phyloP scores from a whole-genome alignment of 2,888 invertebrate genomes.

The Dinocampus coccinellae region DNA sequence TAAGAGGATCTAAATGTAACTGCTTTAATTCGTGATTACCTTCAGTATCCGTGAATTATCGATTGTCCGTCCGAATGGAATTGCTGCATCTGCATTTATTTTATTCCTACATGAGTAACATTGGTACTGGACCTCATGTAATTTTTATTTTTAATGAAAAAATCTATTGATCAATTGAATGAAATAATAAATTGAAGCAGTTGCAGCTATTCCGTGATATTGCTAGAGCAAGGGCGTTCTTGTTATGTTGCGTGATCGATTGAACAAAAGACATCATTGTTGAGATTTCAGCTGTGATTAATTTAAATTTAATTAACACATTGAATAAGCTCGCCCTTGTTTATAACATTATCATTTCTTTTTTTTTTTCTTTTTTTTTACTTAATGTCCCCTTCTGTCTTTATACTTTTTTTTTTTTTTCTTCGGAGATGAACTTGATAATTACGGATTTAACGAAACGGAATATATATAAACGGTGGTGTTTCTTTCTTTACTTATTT shows the following conservation, averaged over 20 bases:
- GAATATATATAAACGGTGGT: slow-evolving; percentile 46
- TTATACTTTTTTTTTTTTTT: slow-evolving; percentile 14
- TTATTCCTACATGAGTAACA: neutral
- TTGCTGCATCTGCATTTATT: slow-evolving; percentile 6
- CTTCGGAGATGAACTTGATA: slow-evolving; percentile 39
- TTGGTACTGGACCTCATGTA: neutral
- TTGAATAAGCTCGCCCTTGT: neutral
- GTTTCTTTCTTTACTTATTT: slow-evolving; percentile 33
- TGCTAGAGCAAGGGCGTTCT: slow-evolving; percentile 23
- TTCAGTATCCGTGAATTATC: slow-evolving; percentile 16
- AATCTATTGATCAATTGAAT: neutral
- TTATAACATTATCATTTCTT: slow-evolving; percentile 5
- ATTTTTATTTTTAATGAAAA: neutral
- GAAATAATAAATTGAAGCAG: slow-evolving; percentile 1
- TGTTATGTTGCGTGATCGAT: neutral
- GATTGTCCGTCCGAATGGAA: slow-evolving; percentile 14
- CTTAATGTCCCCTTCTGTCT: neutral
- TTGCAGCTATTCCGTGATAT: slow-evolving; percentile 27
- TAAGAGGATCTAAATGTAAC: slow-evolving; percentile 87
- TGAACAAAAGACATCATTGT: neutral
- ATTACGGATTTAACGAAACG: slow-evolving; percentile 40
- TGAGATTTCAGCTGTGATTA: neutral
- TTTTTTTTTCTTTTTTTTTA: neutral
- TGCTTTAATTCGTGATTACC: slow-evolving; percentile 66
- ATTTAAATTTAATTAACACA: neutral